phyloP scores from a whole-genome alignment of 2,888 invertebrate genomes.

The Erynnis tages region DNA sequence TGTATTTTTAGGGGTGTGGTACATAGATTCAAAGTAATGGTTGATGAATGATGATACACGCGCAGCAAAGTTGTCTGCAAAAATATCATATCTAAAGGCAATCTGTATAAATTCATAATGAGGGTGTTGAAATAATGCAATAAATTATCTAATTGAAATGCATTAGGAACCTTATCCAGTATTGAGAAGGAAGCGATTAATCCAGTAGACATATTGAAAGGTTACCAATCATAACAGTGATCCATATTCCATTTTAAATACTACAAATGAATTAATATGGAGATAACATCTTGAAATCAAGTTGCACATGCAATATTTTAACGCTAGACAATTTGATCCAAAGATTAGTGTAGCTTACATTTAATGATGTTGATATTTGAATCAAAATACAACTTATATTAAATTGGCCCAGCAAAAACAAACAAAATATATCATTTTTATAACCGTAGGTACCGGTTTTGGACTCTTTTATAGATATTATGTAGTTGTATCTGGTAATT shows the following conservation, averaged over 20 bases:
- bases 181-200: slow-evolving; percentile 6
- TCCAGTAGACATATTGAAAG: neutral
- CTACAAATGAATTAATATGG: neutral
- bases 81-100: too few relatives aligned
- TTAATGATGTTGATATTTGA: slow-evolving; percentile 33
- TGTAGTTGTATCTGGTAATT: neutral
- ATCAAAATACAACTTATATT: slow-evolving; percentile 17
- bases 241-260: neutral
- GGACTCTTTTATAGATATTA: neutral
- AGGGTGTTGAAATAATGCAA: neutral
- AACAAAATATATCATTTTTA: slow-evolving; percentile 9
- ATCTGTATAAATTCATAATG: too few relatives aligned
- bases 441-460: slow-evolving; percentile 5
- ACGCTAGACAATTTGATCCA: slow-evolving; percentile 7
- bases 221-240: slow-evolving; percentile 6
- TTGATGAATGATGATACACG: too few relatives aligned
- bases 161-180: neutral
- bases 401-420: slow-evolving; percentile 4
- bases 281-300: slow-evolving; percentile 3
- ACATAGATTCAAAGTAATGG: too few relatives aligned
- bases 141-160: neutral
- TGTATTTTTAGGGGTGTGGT: too few relatives aligned
- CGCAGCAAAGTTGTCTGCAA: too few relatives aligned
- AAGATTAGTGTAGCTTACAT: slow-evolving; percentile 25
- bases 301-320: slow-evolving; percentile 2